Conservation (phyloP, 2,797 vertebrate genomes). For the Clarias platycephalus region DNA sequence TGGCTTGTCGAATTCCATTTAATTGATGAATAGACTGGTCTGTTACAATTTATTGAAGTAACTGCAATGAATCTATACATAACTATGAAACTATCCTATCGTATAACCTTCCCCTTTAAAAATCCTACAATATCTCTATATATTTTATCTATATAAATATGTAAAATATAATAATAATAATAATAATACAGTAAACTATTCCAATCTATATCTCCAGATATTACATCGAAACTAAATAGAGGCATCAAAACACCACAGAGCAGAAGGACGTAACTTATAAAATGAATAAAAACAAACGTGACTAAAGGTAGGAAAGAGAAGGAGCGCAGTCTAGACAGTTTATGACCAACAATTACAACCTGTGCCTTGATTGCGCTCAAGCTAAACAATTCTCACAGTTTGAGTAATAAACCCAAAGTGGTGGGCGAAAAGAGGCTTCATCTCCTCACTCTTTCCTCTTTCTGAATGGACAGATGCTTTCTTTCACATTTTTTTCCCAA, state of each 20-base stretch:
- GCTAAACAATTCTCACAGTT: slow-evolving; percentile 80
- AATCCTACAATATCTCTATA: not conserved
- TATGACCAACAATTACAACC: slow-evolving; percentile 97
- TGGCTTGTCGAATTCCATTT: not conserved
- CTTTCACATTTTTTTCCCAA: slow-evolving; percentile 33
- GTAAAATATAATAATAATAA: too few relatives aligned
- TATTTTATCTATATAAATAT: not conserved
- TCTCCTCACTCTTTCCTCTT: slow-evolving; percentile 27
- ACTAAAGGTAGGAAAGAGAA: slow-evolving; percentile 68
- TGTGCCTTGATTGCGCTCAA: slow-evolving; percentile 87
- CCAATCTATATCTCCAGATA: slow-evolving; percentile 5
- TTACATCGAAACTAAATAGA: slow-evolving; percentile 23
- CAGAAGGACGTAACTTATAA: slow-evolving; percentile 68
- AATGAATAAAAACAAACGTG: slow-evolving; percentile 76
- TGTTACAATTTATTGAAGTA: not conserved
- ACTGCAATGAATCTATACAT: not conserved
- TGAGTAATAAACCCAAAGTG: slow-evolving; percentile 64
- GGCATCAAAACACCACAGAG: slow-evolving; percentile 54
- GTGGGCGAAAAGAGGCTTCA: slow-evolving; percentile 59
- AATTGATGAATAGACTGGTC: not conserved
- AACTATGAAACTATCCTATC: not conserved
- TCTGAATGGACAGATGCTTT: slow-evolving; percentile 53
- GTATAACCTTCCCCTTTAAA: not conserved
- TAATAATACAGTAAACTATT: not conserved
- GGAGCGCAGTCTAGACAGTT: slow-evolving; percentile 99